Percentiles rank a stretch among this genome's conserved stretches.
phyloP scores from a whole-genome alignment of 2,797 vertebrate genomes.

The Melanotaenia trifasciata region DNA sequence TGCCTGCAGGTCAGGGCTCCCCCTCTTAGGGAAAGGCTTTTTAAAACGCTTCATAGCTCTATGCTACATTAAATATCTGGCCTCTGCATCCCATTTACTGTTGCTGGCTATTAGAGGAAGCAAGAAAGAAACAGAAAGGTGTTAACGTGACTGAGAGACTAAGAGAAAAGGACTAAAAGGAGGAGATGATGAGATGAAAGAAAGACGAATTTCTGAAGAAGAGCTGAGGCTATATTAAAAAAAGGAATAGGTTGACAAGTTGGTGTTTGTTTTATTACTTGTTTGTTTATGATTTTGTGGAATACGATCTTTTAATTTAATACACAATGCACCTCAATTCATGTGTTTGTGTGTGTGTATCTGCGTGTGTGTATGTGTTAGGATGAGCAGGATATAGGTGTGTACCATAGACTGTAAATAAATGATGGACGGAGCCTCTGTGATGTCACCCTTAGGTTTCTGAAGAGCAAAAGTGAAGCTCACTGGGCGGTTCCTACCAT shows the following conservation, averaged over 20 bases:
- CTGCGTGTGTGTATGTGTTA: conserved; percentile 54
- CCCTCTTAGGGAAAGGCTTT: conserved; percentile 76
- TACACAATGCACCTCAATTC: conserved; percentile 26
- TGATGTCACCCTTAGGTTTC: too few species aligned
- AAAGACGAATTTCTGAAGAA: not conserved
- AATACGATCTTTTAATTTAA: not conserved
- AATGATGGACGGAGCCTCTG: too few species aligned
- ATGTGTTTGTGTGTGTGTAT: conserved; percentile 23
- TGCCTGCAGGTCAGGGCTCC: conserved; percentile 84
- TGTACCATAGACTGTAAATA: too few species aligned
- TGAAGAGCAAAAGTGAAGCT: too few species aligned
- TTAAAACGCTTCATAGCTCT: conserved; percentile 79
- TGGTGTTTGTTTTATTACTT: conserved; percentile 19
- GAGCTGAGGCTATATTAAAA: conserved; percentile 2
- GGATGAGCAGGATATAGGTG: conserved; percentile 51
- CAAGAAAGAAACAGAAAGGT: conserved; percentile 1
- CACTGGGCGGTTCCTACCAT: too few species aligned
- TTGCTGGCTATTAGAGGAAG: conserved; percentile 73
- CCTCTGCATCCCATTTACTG: conserved; percentile 79
- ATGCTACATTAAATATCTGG: conserved; percentile 86
- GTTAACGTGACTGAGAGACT: conserved; percentile 11
- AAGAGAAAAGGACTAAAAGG: conserved; percentile 13
- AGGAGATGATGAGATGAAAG: conserved; percentile 4
- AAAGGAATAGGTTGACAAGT: not conserved
- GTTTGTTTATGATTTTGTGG: not conserved